Percentiles rank a stretch among this genome's conserved stretches.
Conservation (phyloP, 2,888 invertebrate species). For the Colletes collaris region DNA sequence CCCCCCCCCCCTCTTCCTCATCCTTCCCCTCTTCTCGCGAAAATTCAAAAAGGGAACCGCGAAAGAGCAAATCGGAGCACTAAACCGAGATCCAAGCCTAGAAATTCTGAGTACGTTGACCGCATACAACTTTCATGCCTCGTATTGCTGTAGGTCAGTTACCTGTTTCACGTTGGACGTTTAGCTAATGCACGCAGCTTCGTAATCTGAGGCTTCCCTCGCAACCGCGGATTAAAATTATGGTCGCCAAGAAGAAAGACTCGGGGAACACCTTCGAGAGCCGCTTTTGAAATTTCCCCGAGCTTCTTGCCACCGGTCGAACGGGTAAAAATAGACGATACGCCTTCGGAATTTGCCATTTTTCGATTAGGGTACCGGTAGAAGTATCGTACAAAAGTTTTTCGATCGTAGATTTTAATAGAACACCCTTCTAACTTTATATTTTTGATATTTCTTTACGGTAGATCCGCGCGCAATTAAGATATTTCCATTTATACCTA, state of each 20-base stretch:
- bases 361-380: no score
- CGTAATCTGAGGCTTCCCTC: constrained; percentile 52
- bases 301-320: not conserved
- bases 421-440: no score
- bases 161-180: constrained; percentile 61
- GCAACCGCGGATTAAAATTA: constrained; percentile 36
- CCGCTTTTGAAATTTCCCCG: not conserved
- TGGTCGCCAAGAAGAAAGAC: constrained; percentile 3
- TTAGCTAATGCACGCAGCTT: constrained; percentile 53
- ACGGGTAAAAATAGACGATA: constrained; percentile 33
- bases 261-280: not conserved
- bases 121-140: constrained; percentile 57
- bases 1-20: not conserved
- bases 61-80: constrained; percentile 42
- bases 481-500: no score
- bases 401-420: no score
- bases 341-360: constrained; percentile 10
- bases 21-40: not conserved
- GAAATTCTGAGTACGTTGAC: constrained; percentile 68
- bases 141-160: constrained; percentile 72
- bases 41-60: constrained; percentile 12
- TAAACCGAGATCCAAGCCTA: constrained; percentile 47
- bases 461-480: no score
- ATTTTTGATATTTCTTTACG: no score
- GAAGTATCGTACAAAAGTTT: no score